Base-by-base conservation (phyloP, 2,797 vertebrate genomes). In the Moxostoma hubbsi region DNA sequence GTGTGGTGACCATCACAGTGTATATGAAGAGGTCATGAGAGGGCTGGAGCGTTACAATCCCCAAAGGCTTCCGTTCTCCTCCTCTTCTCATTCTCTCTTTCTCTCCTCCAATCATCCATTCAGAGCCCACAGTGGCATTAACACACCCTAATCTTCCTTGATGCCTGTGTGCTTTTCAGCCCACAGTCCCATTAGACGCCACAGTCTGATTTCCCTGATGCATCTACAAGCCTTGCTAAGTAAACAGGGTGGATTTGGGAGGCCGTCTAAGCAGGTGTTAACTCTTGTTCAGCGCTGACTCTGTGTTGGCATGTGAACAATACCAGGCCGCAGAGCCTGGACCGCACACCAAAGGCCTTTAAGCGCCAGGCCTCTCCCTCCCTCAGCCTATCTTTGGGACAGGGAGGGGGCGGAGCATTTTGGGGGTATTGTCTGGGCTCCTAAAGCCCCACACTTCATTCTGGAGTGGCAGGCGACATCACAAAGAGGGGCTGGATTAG, bases 251-350 rank as follows among this genome's bases (percentile, higher is more conserved):
- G 82, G 79, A 87, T 86, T 80, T 83, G 82, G 84, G 74, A 85
- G 85, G 53, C 77, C 72, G 13, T 79, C 85, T 87, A 86, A 88
- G 86, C 85, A 86, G 87, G 86, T 86, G 83, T 88, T 87, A 87
- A 86, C 87, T 83, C 84, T 85, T 86, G 87, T 86, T 86, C 86
- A 67, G 74, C 78, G 58, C 77, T 88, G 86, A 88, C 87, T 86
- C 79, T 58, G 59, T 64, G 74, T 64, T 87, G 84, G 85, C 87
- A 86, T 83, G 85, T 79, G 87, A 88, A 88, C 87, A 87, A 87
- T 84, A 85, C 81, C 57, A 13, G 59, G 79, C 63, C 45, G 18
- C 59, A 24, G 71, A 81, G 85, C 80, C 79, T 16, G 46, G 83
- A 82, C 73, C 79, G 59, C 71, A 80, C 79, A 86, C 85, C 80